phyloP scores from a whole-genome alignment of 23 tunicate species.

The Oikopleura albicans region DNA sequence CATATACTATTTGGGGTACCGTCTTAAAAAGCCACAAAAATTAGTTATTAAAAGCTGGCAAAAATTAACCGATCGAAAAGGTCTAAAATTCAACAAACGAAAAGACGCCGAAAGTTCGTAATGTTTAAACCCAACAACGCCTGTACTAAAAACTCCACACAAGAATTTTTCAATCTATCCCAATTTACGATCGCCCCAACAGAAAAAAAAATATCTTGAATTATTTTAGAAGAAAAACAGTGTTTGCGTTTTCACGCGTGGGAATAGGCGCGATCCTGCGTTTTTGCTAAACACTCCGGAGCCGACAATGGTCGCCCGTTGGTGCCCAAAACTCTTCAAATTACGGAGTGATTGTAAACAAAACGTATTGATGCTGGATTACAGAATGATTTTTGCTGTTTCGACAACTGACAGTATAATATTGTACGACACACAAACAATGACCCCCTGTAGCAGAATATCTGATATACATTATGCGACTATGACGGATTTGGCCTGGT shows the following conservation, averaged over 20 bases:
- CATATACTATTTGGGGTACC: no score
- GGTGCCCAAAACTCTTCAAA: slow-evolving; percentile 52
- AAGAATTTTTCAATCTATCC: no score
- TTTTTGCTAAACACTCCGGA: slow-evolving; percentile 39
- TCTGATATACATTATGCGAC: slow-evolving; percentile 66
- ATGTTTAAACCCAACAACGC: no score
- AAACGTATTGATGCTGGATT: slow-evolving; percentile 29
- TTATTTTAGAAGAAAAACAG: background rate
- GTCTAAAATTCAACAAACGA: background rate
- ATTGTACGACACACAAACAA: slow-evolving; percentile 56
- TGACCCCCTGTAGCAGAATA: slow-evolving; percentile 39
- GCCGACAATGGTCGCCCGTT: slow-evolving; percentile 40
- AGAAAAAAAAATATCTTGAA: no score
- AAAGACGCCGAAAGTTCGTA: background rate
- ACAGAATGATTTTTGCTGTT: slow-evolving; percentile 56
- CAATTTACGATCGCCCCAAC: no score
- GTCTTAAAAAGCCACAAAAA: no score
- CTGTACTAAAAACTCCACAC: no score
- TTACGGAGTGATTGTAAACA: slow-evolving; percentile 8
- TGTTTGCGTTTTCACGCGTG: background rate
- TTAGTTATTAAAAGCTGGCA: no score
- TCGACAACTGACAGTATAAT: slow-evolving; percentile 36
- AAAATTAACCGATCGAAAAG: background rate
- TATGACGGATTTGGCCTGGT: slow-evolving; percentile 70
- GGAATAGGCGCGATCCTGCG: background rate